These are phyloP conservation scores for Forbesichthys papilliferus DNA, from an alignment of 2,113 vertebrate genomes.

Conservation along the genomic window DNA sequence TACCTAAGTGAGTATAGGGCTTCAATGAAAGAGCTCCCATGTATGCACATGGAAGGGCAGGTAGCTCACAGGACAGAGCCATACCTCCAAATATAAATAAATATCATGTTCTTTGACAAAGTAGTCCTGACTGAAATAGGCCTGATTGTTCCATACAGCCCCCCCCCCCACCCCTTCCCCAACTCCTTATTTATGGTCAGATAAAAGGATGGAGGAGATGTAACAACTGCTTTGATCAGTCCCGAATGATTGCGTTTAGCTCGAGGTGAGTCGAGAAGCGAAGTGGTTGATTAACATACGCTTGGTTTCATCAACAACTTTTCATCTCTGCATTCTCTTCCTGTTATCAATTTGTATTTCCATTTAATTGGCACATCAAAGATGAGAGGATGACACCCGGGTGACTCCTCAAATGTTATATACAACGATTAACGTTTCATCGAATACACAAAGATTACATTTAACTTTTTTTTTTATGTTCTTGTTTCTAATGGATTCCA, in stretches of 20 bases:
- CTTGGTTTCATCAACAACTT: slow-evolving; percentile 58
- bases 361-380: slow-evolving; percentile 40
- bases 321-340: slow-evolving; percentile 53
- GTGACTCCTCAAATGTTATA: neutral
- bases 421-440: slow-evolving; percentile 24
- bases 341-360: slow-evolving; percentile 57
- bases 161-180: slow-evolving; percentile 1
- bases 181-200: slow-evolving; percentile 66
- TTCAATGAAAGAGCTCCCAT: no score
- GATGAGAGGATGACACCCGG: slow-evolving; percentile 29
- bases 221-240: slow-evolving; percentile 68
- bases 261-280: slow-evolving; percentile 58
- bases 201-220: slow-evolving; percentile 61
- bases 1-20: no score
- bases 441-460: no score
- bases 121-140: no score
- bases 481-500: neutral
- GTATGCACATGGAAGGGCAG: no score
- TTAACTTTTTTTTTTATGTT: no score
- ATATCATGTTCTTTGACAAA: no score
- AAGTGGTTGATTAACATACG: slow-evolving; percentile 66
- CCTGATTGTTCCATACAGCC: neutral
- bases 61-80: no score
- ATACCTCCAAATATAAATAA: no score
- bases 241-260: slow-evolving; percentile 60